Percentiles rank a stretch among this genome's conserved stretches.
Conservation (phyloP, 2,113 vertebrate species). For the Ancistrus triradiatus region DNA sequence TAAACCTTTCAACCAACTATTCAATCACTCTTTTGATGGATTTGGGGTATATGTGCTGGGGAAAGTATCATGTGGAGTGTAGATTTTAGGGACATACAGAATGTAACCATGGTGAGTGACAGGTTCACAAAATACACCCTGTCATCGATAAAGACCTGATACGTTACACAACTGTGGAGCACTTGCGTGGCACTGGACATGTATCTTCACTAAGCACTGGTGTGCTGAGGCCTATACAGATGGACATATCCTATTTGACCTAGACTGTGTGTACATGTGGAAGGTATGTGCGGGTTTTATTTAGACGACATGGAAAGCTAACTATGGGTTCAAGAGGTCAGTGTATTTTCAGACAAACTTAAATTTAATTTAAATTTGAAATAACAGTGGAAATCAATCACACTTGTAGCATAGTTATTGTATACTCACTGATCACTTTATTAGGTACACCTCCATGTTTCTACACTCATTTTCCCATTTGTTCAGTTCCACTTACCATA, state of each 20-base stretch:
- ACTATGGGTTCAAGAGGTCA: slow-evolving; percentile 18
- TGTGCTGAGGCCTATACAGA: neutral
- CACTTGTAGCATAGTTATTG: too few species aligned
- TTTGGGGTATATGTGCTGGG: neutral
- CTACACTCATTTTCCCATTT: too few species aligned
- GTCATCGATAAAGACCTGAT: neutral
- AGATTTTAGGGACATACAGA: slow-evolving; percentile 14
- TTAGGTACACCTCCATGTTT: too few species aligned
- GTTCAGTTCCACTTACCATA: too few species aligned
- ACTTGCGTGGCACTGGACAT: neutral
- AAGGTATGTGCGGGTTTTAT: slow-evolving; percentile 28
- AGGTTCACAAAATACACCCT: slow-evolving; percentile 6
- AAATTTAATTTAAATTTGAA: neutral
- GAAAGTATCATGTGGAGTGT: neutral
- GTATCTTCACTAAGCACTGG: neutral
- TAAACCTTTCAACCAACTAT: slow-evolving; percentile 9
- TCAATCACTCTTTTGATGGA: neutral
- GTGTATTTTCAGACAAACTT: slow-evolving; percentile 3
- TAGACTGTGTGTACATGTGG: slow-evolving; percentile 25
- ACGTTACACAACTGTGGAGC: neutral
- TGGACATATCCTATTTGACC: slow-evolving; percentile 16
- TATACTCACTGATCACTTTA: too few species aligned
- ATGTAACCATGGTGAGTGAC: slow-evolving; percentile 18
- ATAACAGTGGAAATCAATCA: too few species aligned
- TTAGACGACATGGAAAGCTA: slow-evolving; percentile 27